Conservation (phyloP, 2,888 invertebrate genomes). For the Oxyteleia sp. region DNA sequence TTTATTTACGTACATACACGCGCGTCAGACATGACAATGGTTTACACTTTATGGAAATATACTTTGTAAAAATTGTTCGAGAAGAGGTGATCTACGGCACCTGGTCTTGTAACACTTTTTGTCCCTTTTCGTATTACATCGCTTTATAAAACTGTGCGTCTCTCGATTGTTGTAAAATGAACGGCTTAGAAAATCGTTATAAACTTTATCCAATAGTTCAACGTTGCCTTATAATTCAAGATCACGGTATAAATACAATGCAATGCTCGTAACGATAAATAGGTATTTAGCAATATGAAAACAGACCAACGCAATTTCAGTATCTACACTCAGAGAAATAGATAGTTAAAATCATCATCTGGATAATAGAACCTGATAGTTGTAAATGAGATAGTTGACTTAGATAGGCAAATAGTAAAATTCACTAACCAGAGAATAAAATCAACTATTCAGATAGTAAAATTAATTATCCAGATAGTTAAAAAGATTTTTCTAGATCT, state of each 20-base stretch:
- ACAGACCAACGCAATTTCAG: constrained; percentile 62
- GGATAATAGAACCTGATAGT: too few species aligned
- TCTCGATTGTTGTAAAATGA: constrained; percentile 67
- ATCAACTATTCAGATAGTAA: too few species aligned
- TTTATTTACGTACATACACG: constrained; percentile 69
- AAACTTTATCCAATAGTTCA: constrained; percentile 73
- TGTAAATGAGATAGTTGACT: too few species aligned
- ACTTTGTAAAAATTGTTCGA: constrained; percentile 66
- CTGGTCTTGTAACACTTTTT: constrained; percentile 54
- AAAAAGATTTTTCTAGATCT: too few species aligned
- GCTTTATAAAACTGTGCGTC: constrained; percentile 71
- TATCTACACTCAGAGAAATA: too few species aligned
- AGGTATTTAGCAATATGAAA: constrained; percentile 67
- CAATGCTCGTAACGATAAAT: constrained; percentile 69
- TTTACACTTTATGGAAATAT: constrained; percentile 66
- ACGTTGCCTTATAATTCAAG: constrained; percentile 71
- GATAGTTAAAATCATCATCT: too few species aligned
- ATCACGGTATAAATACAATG: constrained; percentile 62
- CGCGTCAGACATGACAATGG: constrained; percentile 63
- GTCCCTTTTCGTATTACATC: constrained; percentile 50
- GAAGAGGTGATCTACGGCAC: constrained; percentile 66
- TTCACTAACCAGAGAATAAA: too few species aligned
- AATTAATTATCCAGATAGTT: too few species aligned
- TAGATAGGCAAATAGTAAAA: too few species aligned
- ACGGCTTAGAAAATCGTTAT: constrained; percentile 68